Evolutionary conservation across 2,113 vertebrate genomes (phyloP).

Genomic region (Cyphomyrus discorhynchus): DNA sequence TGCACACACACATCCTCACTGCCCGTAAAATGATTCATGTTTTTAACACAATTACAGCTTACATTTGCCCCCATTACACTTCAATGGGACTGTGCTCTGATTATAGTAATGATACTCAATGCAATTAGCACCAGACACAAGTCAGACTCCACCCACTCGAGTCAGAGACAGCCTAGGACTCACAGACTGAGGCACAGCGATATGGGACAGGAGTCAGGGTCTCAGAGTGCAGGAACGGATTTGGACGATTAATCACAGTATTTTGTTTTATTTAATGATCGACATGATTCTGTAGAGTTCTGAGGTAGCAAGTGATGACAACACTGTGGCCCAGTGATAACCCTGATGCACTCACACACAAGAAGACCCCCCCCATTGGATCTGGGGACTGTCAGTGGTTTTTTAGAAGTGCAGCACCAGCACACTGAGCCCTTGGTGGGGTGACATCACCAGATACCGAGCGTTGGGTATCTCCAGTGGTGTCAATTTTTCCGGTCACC

Average conservation of each 20-base stretch:
- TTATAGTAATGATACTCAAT: constrained; percentile 5
- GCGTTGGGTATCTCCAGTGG: not conserved
- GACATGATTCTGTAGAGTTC: not conserved
- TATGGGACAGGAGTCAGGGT: not conserved
- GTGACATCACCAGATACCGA: not conserved
- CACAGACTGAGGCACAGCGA: not conserved
- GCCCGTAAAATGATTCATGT: not conserved
- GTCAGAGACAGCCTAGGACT: not conserved
- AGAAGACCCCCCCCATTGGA: not conserved
- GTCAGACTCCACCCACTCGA: not conserved
- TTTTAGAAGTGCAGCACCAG: not conserved
- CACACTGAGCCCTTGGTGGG: not conserved
- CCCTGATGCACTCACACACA: no score
- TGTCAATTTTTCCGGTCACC: not conserved
- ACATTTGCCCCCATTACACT: not conserved
- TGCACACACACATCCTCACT: not conserved
- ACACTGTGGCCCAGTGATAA: not conserved
- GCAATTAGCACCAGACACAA: constrained; percentile 11
- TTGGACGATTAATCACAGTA: not conserved
- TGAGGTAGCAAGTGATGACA: constrained; percentile 16
- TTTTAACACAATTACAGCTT: constrained; percentile 9
- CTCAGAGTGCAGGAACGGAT: not conserved
- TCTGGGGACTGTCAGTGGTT: not conserved
- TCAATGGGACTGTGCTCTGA: not conserved
- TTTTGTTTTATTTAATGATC: not conserved